Conservation (phyloP, 2,797 vertebrate genomes). For the Macrochelys suwanniensis region DNA sequence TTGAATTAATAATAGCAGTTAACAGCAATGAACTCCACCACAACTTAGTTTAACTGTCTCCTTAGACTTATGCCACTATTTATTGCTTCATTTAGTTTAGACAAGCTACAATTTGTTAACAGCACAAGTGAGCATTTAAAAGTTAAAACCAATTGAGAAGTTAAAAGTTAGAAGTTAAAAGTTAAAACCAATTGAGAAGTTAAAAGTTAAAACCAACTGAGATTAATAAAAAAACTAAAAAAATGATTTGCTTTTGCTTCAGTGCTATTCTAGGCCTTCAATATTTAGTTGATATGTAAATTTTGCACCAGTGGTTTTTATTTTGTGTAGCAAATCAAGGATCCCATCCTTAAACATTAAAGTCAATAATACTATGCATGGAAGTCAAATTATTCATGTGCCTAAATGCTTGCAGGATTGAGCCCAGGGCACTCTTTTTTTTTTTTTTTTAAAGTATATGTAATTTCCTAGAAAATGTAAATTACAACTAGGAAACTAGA, state of each 20-base stretch:
- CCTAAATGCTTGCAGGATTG: background rate
- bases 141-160: constrained; percentile 17
- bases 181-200: constrained; percentile 9
- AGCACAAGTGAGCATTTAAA: constrained; percentile 30
- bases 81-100: constrained; percentile 24
- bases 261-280: background rate
- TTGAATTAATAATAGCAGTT: constrained; percentile 64
- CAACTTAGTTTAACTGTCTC: constrained; percentile 14
- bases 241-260: background rate
- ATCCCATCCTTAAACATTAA: background rate
- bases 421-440: fast-evolving
- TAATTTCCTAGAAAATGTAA: constrained; percentile 26
- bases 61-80: constrained; percentile 7
- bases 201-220: too few species aligned
- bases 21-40: constrained; percentile 38
- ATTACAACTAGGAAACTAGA: background rate
- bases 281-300: constrained; percentile 35
- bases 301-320: background rate
- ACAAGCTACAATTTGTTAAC: constrained; percentile 13
- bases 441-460: constrained; percentile 16
- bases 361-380: background rate
- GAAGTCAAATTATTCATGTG: background rate
- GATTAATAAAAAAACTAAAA: background rate
- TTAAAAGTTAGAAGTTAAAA: too few species aligned
- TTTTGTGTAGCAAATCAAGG: background rate